Conservation (phyloP, 2,113 vertebrate species). For the Falco punctatus region DNA sequence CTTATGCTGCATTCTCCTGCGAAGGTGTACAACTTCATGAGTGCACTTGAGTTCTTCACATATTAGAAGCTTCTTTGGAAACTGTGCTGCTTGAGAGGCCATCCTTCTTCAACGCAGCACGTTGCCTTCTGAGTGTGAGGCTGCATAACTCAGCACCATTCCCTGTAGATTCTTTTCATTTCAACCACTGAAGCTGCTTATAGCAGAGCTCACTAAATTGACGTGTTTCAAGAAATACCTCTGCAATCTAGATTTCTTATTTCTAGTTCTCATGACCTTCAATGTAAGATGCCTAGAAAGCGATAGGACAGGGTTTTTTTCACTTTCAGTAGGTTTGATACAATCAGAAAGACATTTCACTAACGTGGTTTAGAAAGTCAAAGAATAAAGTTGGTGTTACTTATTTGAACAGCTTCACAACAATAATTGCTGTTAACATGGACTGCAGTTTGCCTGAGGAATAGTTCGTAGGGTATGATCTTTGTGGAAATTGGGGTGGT, state of each 20-base stretch:
- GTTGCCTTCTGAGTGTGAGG: fast-evolving
- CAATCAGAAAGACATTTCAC: background rate
- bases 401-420: background rate
- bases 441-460: background rate
- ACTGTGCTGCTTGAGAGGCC: background rate
- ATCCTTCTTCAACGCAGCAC: background rate
- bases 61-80: background rate
- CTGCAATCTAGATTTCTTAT: background rate
- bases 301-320: background rate
- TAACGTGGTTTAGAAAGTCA: background rate
- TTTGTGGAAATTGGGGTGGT: background rate
- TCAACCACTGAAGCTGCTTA: background rate
- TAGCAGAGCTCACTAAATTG: background rate
- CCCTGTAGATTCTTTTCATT: background rate
- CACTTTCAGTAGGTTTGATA: background rate
- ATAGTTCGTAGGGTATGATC: background rate
- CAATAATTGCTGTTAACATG: background rate
- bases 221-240: background rate
- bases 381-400: background rate
- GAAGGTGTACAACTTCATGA: background rate
- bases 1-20: background rate
- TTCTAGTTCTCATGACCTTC: background rate
- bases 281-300: background rate
- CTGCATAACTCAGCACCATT: background rate
- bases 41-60: background rate